phyloP scores from a whole-genome alignment of 2,113 vertebrate genomes.

The Gymnorhina tibicen region DNA sequence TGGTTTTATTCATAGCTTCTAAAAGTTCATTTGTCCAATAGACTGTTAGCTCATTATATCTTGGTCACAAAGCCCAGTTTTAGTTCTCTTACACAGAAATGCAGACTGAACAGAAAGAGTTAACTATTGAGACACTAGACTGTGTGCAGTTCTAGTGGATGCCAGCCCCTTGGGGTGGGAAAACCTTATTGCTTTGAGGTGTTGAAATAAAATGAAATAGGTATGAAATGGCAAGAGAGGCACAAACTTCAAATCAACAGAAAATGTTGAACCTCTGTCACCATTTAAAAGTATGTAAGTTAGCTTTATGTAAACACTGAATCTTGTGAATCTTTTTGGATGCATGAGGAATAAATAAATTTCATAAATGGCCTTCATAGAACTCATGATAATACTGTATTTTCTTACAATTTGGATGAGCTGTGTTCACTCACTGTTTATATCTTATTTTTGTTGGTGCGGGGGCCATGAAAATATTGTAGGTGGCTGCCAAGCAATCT shows the following conservation, averaged over 20 bases:
- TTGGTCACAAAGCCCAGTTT: neutral
- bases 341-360: neutral
- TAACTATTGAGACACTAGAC: neutral
- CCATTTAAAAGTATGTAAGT: neutral
- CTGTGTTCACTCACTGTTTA: neutral
- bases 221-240: neutral
- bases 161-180: neutral
- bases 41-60: neutral
- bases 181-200: neutral
- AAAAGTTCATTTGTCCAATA: neutral
- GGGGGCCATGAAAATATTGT: neutral
- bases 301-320: neutral
- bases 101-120: neutral
- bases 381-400: neutral
- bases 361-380: neutral
- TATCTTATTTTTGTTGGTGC: neutral
- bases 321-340: neutral
- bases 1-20: neutral
- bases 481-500: neutral
- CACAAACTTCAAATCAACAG: neutral
- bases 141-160: neutral
- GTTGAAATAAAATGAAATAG: neutral
- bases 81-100: neutral
- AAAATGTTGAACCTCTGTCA: neutral
- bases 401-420: neutral